Evolutionary conservation across 2,797 vertebrate genomes (phyloP).

Genomic region (Ciconia nigra): DNA sequence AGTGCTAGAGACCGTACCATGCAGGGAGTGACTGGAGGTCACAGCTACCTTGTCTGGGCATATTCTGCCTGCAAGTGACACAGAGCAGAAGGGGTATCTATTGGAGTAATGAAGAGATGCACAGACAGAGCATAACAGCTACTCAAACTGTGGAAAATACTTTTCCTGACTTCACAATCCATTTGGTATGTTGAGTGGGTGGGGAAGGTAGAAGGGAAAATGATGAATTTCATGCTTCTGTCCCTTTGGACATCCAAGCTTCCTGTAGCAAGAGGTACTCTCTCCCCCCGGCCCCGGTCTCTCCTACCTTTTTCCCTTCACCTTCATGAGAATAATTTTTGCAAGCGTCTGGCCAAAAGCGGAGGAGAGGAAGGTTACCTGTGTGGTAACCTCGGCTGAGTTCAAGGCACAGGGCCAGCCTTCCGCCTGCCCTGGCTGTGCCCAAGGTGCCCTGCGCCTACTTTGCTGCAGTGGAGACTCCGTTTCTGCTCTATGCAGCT

Average conservation of each 20-base stretch:
- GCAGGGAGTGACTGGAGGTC: background rate
- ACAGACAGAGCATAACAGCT: background rate
- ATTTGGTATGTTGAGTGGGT: fast-evolving
- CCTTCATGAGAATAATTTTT: background rate
- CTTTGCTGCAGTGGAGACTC: background rate
- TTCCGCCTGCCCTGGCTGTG: background rate
- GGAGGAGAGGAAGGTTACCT: too few relatives aligned
- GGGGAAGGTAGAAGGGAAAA: background rate
- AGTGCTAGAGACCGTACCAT: background rate
- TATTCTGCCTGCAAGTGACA: background rate
- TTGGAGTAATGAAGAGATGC: background rate
- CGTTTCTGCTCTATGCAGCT: background rate
- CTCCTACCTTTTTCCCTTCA: background rate
- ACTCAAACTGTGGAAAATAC: background rate
- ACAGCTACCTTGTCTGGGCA: fast-evolving
- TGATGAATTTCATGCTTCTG: background rate
- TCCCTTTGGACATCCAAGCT: background rate
- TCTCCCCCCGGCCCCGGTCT: background rate
- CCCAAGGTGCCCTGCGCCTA: fast-evolving
- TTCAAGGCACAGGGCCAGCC: background rate
- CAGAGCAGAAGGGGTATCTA: background rate
- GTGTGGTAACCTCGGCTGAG: fast-evolving
- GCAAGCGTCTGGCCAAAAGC: background rate
- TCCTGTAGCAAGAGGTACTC: background rate
- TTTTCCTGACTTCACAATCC: background rate